phyloP scores from a whole-genome alignment of 64 coral and sea anemone genomes.

The Stichodactyla mertensii region DNA sequence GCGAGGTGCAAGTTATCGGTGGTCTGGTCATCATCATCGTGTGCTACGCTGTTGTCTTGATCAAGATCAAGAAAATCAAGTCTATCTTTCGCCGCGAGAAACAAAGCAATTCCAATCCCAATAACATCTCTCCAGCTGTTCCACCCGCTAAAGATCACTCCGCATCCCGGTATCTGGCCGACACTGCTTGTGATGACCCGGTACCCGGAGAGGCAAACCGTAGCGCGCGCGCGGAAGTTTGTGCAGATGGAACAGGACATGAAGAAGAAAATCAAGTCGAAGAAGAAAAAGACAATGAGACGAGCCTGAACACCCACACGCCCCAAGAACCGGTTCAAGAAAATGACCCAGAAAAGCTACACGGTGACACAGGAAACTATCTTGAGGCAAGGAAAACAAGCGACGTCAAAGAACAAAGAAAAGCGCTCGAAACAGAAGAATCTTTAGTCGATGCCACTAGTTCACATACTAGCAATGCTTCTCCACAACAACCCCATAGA shows the following conservation, averaged over 20 bases:
- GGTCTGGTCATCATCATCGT: conserved; percentile 6
- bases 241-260: background rate
- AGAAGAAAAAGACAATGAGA: background rate
- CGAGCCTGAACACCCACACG: background rate
- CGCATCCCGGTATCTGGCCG: background rate
- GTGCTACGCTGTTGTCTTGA: background rate
- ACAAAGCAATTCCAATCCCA: background rate
- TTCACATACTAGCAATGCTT: background rate
- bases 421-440: background rate
- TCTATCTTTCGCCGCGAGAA: background rate
- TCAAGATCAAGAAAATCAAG: background rate
- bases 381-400: background rate
- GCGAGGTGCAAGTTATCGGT: background rate
- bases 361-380: background rate
- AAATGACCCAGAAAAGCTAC: background rate
- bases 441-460: background rate
- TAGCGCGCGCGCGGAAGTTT: background rate
- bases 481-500: background rate
- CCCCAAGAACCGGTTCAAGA: background rate
- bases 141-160: background rate
- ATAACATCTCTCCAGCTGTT: background rate
- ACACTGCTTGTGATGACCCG: background rate
- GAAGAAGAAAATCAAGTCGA: background rate
- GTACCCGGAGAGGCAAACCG: background rate
- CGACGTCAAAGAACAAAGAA: background rate